Conservation (phyloP, 2,888 invertebrate genomes). For the Phaedon cochleariae region DNA sequence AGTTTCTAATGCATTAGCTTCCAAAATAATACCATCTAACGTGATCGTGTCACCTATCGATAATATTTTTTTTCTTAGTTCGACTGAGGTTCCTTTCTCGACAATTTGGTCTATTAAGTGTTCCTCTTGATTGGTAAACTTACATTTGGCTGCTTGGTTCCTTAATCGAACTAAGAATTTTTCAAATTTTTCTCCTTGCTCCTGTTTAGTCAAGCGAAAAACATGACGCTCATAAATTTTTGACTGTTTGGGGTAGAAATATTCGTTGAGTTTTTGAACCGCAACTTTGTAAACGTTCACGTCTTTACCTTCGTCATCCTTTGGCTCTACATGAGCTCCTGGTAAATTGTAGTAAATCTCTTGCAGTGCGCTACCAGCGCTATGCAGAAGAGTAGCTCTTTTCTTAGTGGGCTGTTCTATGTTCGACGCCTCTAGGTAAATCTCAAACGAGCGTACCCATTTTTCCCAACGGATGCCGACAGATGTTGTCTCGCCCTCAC, state of each 20-base stretch:
- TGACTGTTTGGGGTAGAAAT: conserved; percentile 45
- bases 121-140: conserved; percentile 41
- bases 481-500: too few species aligned
- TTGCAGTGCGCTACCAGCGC: too few species aligned
- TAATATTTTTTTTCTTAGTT: conserved; percentile 32
- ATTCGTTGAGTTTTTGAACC: conserved; percentile 40
- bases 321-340: conserved; percentile 26
- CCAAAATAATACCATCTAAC: conserved; percentile 29
- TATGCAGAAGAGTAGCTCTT: too few species aligned
- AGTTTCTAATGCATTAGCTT: conserved; percentile 36
- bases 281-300: conserved; percentile 20
- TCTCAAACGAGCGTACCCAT: too few species aligned
- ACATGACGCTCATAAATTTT: conserved; percentile 47
- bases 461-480: too few species aligned
- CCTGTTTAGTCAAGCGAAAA: conserved; percentile 48
- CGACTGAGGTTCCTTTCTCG: conserved; percentile 26
- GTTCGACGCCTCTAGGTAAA: too few species aligned
- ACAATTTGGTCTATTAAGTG: conserved; percentile 32
- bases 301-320: conserved; percentile 10
- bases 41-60: conserved; percentile 33
- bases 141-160: conserved; percentile 28
- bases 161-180: conserved; percentile 47
- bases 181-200: too few species aligned
- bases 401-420: too few species aligned
- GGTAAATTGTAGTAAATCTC: conserved; percentile 49